phyloP scores from a whole-genome alignment of 1,140 invertebrate species.

The Homalodisca vitripennis region DNA sequence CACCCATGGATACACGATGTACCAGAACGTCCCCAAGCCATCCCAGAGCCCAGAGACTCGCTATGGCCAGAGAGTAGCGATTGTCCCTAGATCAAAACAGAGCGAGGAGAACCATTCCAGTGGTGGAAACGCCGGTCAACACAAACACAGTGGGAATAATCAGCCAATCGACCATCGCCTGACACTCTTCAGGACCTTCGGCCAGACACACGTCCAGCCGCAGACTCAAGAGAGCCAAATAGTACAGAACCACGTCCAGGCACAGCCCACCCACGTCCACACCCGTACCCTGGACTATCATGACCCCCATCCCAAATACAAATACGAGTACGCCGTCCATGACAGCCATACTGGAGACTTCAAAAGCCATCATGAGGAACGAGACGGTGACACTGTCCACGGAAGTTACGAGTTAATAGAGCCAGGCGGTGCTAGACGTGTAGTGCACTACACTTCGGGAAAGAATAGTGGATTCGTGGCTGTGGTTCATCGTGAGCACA shows the following conservation, averaged over 20 bases:
- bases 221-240: background rate
- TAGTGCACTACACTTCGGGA: constrained; percentile 35
- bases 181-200: background rate
- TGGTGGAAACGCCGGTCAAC: too few species aligned
- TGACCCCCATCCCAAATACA: constrained; percentile 48
- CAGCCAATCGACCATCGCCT: background rate
- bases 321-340: constrained; percentile 55
- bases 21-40: background rate
- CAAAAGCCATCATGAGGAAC: constrained; percentile 55
- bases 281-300: constrained; percentile 12
- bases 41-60: background rate
- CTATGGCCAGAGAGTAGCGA: background rate
- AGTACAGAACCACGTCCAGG: background rate
- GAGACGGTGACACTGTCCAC: constrained; percentile 54
- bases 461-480: constrained; percentile 28
- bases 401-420: constrained; percentile 35
- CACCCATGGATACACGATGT: background rate
- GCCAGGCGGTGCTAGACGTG: constrained; percentile 39
- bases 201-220: background rate
- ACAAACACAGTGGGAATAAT: background rate
- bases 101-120: too few species aligned
- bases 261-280: background rate
- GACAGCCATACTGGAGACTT: constrained; percentile 57
- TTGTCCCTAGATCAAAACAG: too few species aligned
- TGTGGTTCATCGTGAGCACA: constrained; percentile 12